Evolutionary conservation across 92 coral and sea anemone genomes (phyloP).

Genomic region (Pocillopora grandis): DNA sequence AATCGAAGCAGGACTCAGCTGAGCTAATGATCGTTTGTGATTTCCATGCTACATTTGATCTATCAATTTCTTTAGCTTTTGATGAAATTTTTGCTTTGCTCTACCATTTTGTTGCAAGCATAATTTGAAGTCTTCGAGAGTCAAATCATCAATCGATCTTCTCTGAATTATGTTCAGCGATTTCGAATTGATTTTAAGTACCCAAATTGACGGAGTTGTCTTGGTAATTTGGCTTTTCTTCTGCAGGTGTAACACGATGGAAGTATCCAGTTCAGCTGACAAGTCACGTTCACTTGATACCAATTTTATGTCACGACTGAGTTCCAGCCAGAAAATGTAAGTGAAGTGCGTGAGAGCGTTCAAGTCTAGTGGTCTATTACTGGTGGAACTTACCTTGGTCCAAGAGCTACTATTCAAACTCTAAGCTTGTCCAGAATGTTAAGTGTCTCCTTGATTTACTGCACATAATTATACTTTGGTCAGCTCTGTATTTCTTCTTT

Average conservation of each 20-base stretch:
- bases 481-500: not conserved
- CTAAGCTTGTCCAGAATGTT: too few relatives aligned
- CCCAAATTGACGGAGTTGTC: not conserved
- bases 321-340: conserved; percentile 41
- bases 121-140: too few relatives aligned
- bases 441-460: not conserved
- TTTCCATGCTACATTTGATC: too few relatives aligned
- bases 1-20: not conserved
- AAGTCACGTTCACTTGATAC: conserved; percentile 24
- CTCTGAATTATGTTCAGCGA: too few relatives aligned
- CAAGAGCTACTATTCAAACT: too few relatives aligned
- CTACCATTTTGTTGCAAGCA: too few relatives aligned
- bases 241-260: not conserved
- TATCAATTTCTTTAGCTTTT: too few relatives aligned
- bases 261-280: conserved; percentile 7
- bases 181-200: too few relatives aligned
- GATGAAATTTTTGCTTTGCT: too few relatives aligned
- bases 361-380: too few relatives aligned
- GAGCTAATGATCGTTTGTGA: not conserved
- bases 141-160: too few relatives aligned
- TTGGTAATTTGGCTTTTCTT: not conserved
- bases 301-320: conserved; percentile 10
- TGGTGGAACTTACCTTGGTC: too few relatives aligned
- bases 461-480: not conserved
- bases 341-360: not conserved